These are phyloP conservation scores for Psammodynastes pulverulentus DNA, from an alignment of 2,113 vertebrate genomes.

Conservation along the genomic window DNA sequence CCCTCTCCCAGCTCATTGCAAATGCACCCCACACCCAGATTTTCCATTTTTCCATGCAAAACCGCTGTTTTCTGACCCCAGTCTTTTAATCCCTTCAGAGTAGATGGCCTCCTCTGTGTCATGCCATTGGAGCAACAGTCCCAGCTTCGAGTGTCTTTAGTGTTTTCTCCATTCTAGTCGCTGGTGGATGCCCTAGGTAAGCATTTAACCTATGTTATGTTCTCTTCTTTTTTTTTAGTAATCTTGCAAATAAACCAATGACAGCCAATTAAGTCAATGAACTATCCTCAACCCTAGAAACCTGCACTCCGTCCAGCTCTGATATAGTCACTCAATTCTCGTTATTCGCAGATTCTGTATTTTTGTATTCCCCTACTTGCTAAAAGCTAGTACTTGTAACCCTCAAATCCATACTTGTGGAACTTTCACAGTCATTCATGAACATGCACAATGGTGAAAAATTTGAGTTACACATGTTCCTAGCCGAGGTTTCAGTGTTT, in stretches of 20 bases:
- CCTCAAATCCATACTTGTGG: neutral
- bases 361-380: neutral
- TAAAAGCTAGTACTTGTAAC: neutral
- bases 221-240: neutral
- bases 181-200: neutral
- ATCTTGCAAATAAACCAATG: neutral
- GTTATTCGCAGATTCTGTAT: neutral
- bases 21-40: neutral
- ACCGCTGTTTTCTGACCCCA: neutral
- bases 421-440: neutral
- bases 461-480: neutral
- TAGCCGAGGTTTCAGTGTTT: neutral
- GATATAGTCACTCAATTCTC: neutral
- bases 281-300: neutral
- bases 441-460: neutral
- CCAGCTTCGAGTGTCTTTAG: neutral
- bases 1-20: neutral
- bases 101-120: neutral
- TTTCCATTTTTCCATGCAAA: neutral
- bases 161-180: neutral
- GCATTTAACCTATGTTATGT: neutral
- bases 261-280: neutral
- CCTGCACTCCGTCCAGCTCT: neutral
- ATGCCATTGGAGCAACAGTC: neutral
- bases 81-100: neutral